A percentile compares a stretch with the other conserved stretches of the same genome.
Conservation (phyloP, 2,113 vertebrate genomes). For the Columbina picui region DNA sequence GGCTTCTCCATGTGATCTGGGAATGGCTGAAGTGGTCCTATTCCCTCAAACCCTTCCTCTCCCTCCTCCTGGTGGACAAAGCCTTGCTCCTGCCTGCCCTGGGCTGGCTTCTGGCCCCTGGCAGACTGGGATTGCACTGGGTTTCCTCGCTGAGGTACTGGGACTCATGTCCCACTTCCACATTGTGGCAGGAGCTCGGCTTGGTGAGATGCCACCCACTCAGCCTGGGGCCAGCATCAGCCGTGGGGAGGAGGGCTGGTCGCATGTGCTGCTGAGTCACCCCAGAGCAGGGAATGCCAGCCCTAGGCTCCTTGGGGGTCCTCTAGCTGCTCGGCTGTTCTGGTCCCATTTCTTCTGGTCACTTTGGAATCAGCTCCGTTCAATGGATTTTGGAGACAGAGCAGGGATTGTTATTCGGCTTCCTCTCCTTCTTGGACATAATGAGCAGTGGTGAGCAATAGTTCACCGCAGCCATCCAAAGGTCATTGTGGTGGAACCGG, state of each 20-base stretch:
- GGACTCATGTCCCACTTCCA: neutral
- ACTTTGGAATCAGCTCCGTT: neutral
- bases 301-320: rapidly evolving
- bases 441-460: rapidly evolving
- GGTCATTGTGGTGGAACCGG: neutral
- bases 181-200: neutral
- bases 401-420: neutral
- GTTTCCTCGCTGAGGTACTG: neutral
- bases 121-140: neutral
- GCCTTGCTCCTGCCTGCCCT: neutral
- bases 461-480: neutral
- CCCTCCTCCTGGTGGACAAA: neutral
- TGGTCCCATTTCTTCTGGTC: neutral
- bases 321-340: neutral
- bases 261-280: neutral
- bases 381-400: neutral
- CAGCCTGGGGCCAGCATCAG: neutral
- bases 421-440: rapidly evolving
- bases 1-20: neutral
- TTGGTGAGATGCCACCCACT: neutral
- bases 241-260: neutral
- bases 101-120: neutral
- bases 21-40: neutral
- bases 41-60: neutral
- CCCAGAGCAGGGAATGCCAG: neutral